Evolutionary conservation across 1,140 invertebrate species (phyloP), one percentile per base, ranked within the genome.

Genomic region (Sesamia nonagrioides): DNA sequence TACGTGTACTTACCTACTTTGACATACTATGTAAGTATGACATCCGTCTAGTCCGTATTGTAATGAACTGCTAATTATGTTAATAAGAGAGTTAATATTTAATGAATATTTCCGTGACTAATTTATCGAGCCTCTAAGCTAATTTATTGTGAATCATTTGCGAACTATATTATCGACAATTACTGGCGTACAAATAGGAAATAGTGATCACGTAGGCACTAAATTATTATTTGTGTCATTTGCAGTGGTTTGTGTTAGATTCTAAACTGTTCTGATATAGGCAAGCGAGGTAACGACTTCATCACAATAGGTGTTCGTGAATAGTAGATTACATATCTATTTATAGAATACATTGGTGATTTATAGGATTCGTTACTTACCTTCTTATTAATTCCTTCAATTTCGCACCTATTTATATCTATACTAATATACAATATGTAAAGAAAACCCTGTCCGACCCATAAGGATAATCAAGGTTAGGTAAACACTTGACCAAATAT

Each of bases 81-180:
- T 75, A 79, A 79, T 79, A 68, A 13, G 60, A 37, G 37, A 72
- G 79, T 77, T 79, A 69, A 79, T 79, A 68, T 33, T 56, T 83
- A 79, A 84, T 77, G 61, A 72, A n/a, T 27, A 15, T 75, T 82
- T 84, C 77, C 78, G 78, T 78, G 78, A 77, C 77, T 72, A 75
- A 69, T 78, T 18, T 40, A 63, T 60, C 82, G 82, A 82, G 82
- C 80, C 75, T 79, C 15, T 61, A 8, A n/a, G 18, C 56, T 54
- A 77, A 73, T 69, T 72, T 18, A 52, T 77, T 61, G 17, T 78
- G 58, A 27, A 35, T 63, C 73, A 66, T 83, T 58, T 77, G 75
- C 74, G 42, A 45, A 79, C 56, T 21, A 17, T 74, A 81, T 84
- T 84, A 79, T 76, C 77, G 21, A 50, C 78, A 75, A 84, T 84